phyloP scores from a whole-genome alignment of 2,797 vertebrate genomes.

The Echiichthys vipera region DNA sequence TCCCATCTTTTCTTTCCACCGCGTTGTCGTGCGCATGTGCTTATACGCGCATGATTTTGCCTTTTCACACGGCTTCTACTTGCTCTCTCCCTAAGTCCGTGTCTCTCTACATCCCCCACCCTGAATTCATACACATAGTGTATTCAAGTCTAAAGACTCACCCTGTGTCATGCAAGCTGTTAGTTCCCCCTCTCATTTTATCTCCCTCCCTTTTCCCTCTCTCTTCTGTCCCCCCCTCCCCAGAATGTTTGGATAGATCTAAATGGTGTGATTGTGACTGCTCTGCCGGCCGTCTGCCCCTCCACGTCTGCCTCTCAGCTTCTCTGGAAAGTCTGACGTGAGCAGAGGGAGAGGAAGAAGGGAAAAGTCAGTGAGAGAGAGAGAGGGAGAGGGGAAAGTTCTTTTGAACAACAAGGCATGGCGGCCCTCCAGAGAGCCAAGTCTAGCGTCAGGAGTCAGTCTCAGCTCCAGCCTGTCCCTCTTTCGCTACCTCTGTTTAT shows the following conservation, averaged over 20 bases:
- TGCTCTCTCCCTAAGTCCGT: slow-evolving; percentile 34
- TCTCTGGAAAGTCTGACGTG: slow-evolving; percentile 88
- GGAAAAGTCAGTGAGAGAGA: slow-evolving; percentile 55
- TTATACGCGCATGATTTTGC: slow-evolving; percentile 42
- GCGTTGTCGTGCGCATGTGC: slow-evolving; percentile 22
- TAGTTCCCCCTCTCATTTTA: slow-evolving; percentile 51
- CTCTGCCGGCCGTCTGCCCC: slow-evolving; percentile 74
- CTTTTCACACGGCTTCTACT: slow-evolving; percentile 71
- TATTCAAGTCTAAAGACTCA: slow-evolving; percentile 69
- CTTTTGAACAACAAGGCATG: slow-evolving; percentile 88
- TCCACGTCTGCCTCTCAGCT: slow-evolving; percentile 72
- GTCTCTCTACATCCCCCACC: slow-evolving; percentile 46
- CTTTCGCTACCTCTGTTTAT: slow-evolving; percentile 43
- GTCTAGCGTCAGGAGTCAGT: slow-evolving; percentile 68
- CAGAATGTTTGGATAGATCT: slow-evolving; percentile 84
- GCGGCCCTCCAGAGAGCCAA: slow-evolving; percentile 81
- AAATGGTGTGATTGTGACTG: slow-evolving; percentile 87
- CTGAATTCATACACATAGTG: slow-evolving; percentile 55
- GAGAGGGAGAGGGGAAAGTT: slow-evolving; percentile 76
- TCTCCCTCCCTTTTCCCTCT: slow-evolving; percentile 64
- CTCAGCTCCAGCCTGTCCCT: slow-evolving; percentile 50
- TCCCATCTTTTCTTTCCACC: slow-evolving; percentile 43
- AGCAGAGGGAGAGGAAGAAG: slow-evolving; percentile 75
- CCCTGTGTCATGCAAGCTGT: slow-evolving; percentile 73
- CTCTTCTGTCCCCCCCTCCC: slow-evolving; percentile 42